These are phyloP conservation scores for Achlya flavicornis DNA, from an alignment of 2,888 invertebrate species.

Conservation along the genomic window DNA sequence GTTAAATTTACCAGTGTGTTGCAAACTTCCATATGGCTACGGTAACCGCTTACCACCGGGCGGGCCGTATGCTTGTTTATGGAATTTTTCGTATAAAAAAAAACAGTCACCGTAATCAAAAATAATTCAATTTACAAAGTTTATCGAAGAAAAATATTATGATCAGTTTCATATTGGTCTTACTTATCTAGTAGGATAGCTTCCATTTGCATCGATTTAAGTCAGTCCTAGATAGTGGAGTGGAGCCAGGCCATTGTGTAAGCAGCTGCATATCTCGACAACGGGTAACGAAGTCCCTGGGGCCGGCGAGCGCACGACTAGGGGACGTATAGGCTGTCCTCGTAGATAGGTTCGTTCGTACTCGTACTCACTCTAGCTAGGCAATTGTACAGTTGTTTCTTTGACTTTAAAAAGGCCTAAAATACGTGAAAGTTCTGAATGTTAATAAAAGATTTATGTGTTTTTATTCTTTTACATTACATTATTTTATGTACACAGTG, in stretches of 20 bases:
- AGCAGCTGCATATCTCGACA: constrained; percentile 37
- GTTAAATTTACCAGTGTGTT: too few species aligned
- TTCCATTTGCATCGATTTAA: constrained; percentile 1
- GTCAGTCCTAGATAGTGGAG: constrained; percentile 12
- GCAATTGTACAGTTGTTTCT: neutral
- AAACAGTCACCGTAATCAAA: too few species aligned
- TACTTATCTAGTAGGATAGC: neutral
- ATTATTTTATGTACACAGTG: too few species aligned
- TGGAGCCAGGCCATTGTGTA: constrained; percentile 23
- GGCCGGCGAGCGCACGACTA: constrained; percentile 22
- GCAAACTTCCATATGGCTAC: too few species aligned
- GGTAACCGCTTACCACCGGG: too few species aligned
- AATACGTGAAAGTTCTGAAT: too few species aligned
- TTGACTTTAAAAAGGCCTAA: neutral
- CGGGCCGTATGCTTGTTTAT: too few species aligned
- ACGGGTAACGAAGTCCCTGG: constrained; percentile 45
- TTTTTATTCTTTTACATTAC: too few species aligned
- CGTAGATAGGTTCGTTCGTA: constrained; percentile 2
- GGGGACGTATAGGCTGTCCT: constrained; percentile 4
- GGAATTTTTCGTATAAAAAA: too few species aligned
- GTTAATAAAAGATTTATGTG: neutral
- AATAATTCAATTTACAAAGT: too few species aligned
- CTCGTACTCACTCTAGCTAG: neutral
- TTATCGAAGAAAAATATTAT: too few species aligned
- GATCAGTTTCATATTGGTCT: neutral